Evolutionary conservation across 2,888 invertebrate genomes (phyloP).

Genomic region (Plemyria rubiginata): DNA sequence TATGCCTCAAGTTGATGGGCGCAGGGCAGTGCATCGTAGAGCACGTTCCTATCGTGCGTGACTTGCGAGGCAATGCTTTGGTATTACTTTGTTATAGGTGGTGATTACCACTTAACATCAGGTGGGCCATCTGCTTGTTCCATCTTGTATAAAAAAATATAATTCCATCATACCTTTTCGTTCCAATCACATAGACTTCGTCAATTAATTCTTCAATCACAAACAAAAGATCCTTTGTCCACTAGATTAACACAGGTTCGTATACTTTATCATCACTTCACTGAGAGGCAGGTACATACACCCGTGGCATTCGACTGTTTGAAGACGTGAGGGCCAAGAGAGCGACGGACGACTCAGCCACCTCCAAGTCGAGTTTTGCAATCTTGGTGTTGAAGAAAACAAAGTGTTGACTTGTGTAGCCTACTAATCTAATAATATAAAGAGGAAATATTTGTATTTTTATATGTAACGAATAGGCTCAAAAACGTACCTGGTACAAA

Average conservation of each 20-base stretch:
- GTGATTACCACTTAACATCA: too few relatives aligned
- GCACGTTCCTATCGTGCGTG: too few relatives aligned
- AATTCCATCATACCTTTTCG: background rate
- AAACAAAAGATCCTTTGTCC: background rate
- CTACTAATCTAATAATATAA: too few relatives aligned
- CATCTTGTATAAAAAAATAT: too few relatives aligned
- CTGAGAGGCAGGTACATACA: constrained; percentile 43
- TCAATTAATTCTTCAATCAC: background rate
- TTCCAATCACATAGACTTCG: background rate
- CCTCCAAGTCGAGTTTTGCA: constrained; percentile 50
- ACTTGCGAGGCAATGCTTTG: too few relatives aligned
- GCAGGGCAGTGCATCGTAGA: too few relatives aligned
- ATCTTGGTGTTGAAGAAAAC: constrained; percentile 34
- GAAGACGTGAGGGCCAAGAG: constrained; percentile 45
- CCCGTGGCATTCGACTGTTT: constrained; percentile 47
- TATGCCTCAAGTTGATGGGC: too few relatives aligned
- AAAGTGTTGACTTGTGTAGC: constrained; percentile 26
- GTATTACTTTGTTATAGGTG: too few relatives aligned
- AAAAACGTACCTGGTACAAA: too few relatives aligned
- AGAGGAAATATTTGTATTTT: too few relatives aligned
- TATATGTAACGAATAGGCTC: too few relatives aligned
- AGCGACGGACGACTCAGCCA: constrained; percentile 44
- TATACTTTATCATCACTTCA: constrained; percentile 9
- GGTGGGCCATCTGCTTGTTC: too few relatives aligned
- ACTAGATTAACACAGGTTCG: background rate